These are phyloP conservation scores for Zenarchopterus dispar DNA, from an alignment of 2,797 vertebrate genomes.

Conservation along the genomic window DNA sequence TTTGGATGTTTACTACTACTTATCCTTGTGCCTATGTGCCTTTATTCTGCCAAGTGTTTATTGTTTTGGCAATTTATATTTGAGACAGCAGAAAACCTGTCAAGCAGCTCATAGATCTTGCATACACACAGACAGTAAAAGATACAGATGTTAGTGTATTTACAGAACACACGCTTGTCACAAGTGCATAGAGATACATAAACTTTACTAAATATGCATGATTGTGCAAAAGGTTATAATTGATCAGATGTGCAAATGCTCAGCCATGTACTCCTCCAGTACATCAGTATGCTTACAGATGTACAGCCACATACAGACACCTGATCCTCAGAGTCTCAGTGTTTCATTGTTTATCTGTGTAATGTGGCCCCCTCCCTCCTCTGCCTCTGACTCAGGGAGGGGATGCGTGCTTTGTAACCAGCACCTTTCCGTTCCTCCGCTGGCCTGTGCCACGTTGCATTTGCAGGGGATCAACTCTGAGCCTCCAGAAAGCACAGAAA, in stretches of 20 bases:
- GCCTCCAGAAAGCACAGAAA: slow-evolving; percentile 84
- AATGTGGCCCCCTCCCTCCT: slow-evolving; percentile 27
- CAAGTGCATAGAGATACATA: too few relatives aligned
- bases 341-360: slow-evolving; percentile 42
- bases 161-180: neutral
- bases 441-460: slow-evolving; percentile 88
- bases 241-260: neutral
- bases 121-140: neutral
- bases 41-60: slow-evolving; percentile 21
- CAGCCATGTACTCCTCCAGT: neutral
- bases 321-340: slow-evolving; percentile 27
- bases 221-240: neutral
- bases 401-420: slow-evolving; percentile 81
- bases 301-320: slow-evolving; percentile 19
- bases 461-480: slow-evolving; percentile 88
- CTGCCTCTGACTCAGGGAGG: slow-evolving; percentile 58
- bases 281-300: neutral
- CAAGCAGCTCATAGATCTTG: slow-evolving; percentile 26
- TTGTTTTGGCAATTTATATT: slow-evolving; percentile 21
- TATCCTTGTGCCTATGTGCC: slow-evolving; percentile 2
- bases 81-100: slow-evolving; percentile 18
- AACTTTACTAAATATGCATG: neutral
- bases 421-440: slow-evolving; percentile 84
- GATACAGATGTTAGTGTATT: neutral
- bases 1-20: slow-evolving; percentile 33